Conservation (phyloP, 1,140 invertebrate genomes). For the Hypsibius dujardini region DNA sequence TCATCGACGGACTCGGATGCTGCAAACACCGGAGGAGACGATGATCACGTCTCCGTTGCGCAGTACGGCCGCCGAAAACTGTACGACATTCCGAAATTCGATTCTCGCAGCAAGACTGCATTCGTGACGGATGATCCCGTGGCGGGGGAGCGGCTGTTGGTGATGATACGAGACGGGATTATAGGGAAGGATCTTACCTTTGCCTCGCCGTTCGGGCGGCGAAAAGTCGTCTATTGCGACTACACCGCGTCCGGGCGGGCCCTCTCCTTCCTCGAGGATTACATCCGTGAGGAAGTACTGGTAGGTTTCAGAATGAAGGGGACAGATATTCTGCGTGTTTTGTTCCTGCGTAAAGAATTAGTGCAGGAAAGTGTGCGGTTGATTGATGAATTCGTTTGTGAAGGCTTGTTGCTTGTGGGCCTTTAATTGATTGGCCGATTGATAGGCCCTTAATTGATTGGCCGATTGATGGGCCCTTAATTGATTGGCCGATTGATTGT, state of each 20-base stretch:
- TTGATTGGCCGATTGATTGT: no score
- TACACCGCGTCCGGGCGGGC: conserved; percentile 62
- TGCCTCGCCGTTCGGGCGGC: conserved; percentile 55
- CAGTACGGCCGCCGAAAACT: conserved; percentile 34
- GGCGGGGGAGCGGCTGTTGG: conserved; percentile 48
- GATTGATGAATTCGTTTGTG: no score
- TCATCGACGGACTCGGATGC: no score
- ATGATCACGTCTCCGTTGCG: no score
- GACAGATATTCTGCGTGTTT: background rate
- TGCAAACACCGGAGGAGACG: no score
- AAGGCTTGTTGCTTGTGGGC: no score
- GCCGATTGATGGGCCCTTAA: no score
- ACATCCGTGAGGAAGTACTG: conserved; percentile 57
- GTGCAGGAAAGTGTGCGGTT: no score
- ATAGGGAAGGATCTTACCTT: conserved; percentile 58
- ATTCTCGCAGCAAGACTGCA: background rate
- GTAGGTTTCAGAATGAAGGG: background rate
- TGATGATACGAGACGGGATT: conserved; percentile 57
- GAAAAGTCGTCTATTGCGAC: conserved; percentile 67
- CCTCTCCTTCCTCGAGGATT: conserved; percentile 69
- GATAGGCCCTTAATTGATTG: no score
- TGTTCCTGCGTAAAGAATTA: no score
- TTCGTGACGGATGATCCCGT: conserved; percentile 39
- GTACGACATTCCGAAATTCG: conserved; percentile 34
- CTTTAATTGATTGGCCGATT: no score